A percentile compares a stretch with the other conserved stretches of the same genome.
Evolutionary conservation across 2,797 vertebrate species (phyloP).

Genomic region (Pogoniulus pusillus): DNA sequence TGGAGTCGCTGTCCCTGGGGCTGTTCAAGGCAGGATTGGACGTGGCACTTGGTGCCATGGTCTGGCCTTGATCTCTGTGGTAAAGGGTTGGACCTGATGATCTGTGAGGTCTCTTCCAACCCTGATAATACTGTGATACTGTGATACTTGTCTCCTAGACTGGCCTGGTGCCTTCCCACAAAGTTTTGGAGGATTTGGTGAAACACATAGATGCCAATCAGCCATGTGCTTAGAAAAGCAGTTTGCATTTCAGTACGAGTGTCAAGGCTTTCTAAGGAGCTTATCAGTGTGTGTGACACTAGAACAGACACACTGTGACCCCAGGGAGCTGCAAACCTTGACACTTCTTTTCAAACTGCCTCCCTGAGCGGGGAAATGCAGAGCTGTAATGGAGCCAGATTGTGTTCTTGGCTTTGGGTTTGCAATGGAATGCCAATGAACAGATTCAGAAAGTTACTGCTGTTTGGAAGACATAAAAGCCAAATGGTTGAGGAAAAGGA

Average conservation of each 20-base stretch:
- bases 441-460: not conserved
- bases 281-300: not conserved
- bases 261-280: not conserved
- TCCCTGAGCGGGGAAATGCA: not conserved
- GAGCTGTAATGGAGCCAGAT: not conserved
- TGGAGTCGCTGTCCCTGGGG: too few species aligned
- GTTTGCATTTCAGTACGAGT: not conserved
- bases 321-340: not conserved
- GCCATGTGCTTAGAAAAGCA: not conserved
- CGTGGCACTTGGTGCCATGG: too few species aligned
- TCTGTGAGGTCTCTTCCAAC: too few species aligned
- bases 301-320: not conserved
- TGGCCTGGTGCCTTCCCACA: too few species aligned
- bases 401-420: not conserved
- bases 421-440: not conserved
- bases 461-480: not conserved
- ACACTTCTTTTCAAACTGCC: not conserved
- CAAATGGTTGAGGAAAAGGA: too few species aligned
- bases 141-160: too few species aligned
- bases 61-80: too few species aligned
- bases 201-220: not conserved
- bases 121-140: too few species aligned
- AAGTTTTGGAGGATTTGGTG: not conserved
- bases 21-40: too few species aligned
- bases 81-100: too few species aligned